phyloP scores from a whole-genome alignment of 2,888 invertebrate species.

The Allophyes oxyacanthae region DNA sequence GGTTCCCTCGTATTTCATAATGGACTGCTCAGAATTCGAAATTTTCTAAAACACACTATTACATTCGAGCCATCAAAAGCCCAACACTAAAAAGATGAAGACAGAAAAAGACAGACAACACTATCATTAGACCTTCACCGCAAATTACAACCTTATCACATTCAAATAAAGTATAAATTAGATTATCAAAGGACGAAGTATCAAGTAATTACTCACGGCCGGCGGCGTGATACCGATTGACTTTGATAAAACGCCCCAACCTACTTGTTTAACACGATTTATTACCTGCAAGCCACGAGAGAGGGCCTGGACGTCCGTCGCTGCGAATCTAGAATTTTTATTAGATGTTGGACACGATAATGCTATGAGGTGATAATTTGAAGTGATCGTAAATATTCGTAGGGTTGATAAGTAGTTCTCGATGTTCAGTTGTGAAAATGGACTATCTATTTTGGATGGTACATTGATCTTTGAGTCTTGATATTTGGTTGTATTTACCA shows the following conservation, averaged over 20 bases:
- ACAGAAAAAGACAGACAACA: slow-evolving; percentile 56
- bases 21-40: slow-evolving; percentile 28
- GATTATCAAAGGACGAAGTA: slow-evolving; percentile 50
- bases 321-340: slow-evolving; percentile 58
- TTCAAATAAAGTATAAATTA: slow-evolving; percentile 40
- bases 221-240: slow-evolving; percentile 86
- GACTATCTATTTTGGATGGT: background rate
- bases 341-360: slow-evolving; percentile 56
- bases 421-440: slow-evolving; percentile 1
- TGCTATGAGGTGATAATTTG: slow-evolving; percentile 25
- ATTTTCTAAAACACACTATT: slow-evolving; percentile 48
- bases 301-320: slow-evolving; percentile 71
- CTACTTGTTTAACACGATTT: slow-evolving; percentile 89
- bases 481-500: no score
- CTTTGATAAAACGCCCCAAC: slow-evolving; percentile 89
- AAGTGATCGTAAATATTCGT: slow-evolving; percentile 16
- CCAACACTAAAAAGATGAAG: slow-evolving; percentile 57
- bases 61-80: slow-evolving; percentile 49
- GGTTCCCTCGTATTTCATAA: slow-evolving; percentile 21
- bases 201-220: slow-evolving; percentile 83
- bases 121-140: slow-evolving; percentile 30
- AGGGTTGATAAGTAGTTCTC: slow-evolving; percentile 7
- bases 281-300: slow-evolving; percentile 85
- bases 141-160: slow-evolving; percentile 27
- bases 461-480: background rate